Percentiles rank a stretch among this genome's conserved stretches.
Evolutionary conservation across 2,888 invertebrate species (phyloP).

Genomic region (Mechanitis messenoides): DNA sequence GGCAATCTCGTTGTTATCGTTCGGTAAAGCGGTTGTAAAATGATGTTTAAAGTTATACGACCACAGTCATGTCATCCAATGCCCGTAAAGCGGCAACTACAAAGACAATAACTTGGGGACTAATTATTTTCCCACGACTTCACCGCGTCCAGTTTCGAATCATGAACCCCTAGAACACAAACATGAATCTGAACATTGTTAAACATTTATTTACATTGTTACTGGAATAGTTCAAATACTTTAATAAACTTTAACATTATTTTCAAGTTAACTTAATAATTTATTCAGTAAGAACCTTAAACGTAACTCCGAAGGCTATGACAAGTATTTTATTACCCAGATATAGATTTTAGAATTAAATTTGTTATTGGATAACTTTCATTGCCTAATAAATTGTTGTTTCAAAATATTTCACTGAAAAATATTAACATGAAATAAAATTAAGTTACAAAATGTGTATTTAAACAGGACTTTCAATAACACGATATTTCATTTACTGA

Average conservation of each 20-base stretch:
- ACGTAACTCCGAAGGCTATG: neutral
- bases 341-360: too few relatives aligned
- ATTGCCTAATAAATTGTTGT: too few relatives aligned
- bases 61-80: constrained; percentile 57
- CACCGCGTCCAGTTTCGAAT: constrained; percentile 30
- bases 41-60: constrained; percentile 28
- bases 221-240: neutral
- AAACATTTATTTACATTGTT: constrained; percentile 4
- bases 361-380: too few relatives aligned
- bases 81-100: constrained; percentile 48
- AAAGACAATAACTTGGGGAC: constrained; percentile 48
- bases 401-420: too few relatives aligned
- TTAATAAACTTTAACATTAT: neutral
- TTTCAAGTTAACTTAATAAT: neutral
- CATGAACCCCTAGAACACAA: constrained; percentile 19
- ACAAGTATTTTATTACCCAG: neutral
- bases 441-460: too few relatives aligned
- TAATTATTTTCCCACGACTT: constrained; percentile 57
- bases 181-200: constrained; percentile 15
- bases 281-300: neutral
- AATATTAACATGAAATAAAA: too few relatives aligned
- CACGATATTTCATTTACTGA: too few relatives aligned
- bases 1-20: constrained; percentile 1
- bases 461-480: too few relatives aligned
- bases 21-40: constrained; percentile 11